Conservation (phyloP, 2,888 invertebrate species). For the Pseudolycoriella hygida region DNA sequence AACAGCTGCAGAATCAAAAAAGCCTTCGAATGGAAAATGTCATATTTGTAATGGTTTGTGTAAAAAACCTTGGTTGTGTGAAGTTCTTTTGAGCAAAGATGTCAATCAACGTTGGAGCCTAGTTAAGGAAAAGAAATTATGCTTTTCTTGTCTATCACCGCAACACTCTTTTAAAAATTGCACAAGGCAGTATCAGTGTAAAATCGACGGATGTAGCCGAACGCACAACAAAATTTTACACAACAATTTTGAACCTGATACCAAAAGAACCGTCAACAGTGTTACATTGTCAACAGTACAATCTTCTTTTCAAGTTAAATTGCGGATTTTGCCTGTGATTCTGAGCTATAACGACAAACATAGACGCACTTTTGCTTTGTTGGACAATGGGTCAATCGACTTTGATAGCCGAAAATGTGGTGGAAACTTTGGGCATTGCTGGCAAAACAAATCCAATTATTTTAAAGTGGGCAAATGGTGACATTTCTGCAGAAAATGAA, state of each 20-base stretch:
- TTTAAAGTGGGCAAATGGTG: not conserved
- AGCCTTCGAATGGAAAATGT: not conserved
- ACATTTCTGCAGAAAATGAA: not conserved
- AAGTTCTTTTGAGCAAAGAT: not conserved
- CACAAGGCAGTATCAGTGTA: not conserved
- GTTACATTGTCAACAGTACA: no score
- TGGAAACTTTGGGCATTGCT: not conserved
- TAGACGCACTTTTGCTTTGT: not conserved
- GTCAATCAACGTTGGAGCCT: no score
- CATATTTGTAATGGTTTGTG: not conserved
- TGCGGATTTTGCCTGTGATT: not conserved
- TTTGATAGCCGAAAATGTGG: not conserved
- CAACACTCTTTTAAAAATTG: not conserved
- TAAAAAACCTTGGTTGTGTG: not conserved
- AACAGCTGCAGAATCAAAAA: not conserved
- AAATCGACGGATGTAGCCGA: not conserved
- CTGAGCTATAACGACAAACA: not conserved
- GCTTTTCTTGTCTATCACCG: no score
- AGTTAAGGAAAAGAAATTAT: no score
- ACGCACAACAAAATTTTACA: no score
- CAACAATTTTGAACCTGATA: no score
- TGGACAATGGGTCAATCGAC: not conserved
- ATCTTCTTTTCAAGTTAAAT: no score
- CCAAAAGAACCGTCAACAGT: not conserved
- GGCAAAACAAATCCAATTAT: not conserved